phyloP scores from a whole-genome alignment of 2,797 vertebrate genomes.

The Rhinogobio ventralis region DNA sequence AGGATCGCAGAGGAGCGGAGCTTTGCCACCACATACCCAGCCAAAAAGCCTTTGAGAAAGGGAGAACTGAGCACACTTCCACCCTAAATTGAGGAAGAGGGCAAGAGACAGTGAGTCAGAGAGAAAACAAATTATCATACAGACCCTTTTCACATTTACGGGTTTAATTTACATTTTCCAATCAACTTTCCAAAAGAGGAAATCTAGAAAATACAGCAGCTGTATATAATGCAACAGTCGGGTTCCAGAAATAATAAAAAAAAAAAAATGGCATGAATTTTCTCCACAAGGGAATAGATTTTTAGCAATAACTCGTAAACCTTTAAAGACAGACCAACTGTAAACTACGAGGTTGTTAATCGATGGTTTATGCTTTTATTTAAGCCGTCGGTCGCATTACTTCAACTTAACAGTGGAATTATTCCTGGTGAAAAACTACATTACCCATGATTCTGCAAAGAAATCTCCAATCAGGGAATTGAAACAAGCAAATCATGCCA shows the following conservation, averaged over 20 bases:
- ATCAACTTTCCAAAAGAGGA: background rate
- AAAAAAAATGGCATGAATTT: background rate
- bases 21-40: slow-evolving; percentile 91
- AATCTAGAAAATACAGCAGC: background rate
- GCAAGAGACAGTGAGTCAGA: background rate
- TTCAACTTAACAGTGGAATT: background rate
- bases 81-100: slow-evolving; percentile 75
- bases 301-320: background rate
- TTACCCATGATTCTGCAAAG: too few species aligned
- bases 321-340: background rate
- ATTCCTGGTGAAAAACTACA: too few species aligned
- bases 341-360: background rate
- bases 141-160: background rate
- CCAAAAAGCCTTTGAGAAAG: slow-evolving; percentile 93
- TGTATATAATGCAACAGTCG: background rate
- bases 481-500: too few species aligned
- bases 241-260: too few species aligned
- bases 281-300: background rate
- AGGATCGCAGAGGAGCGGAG: slow-evolving; percentile 91
- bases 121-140: background rate
- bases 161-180: background rate
- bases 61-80: slow-evolving; percentile 88
- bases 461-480: too few species aligned
- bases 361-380: background rate
- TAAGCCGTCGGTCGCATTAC: background rate